phyloP scores from a whole-genome alignment of 2,888 invertebrate species.

The Tinea trinotella region DNA sequence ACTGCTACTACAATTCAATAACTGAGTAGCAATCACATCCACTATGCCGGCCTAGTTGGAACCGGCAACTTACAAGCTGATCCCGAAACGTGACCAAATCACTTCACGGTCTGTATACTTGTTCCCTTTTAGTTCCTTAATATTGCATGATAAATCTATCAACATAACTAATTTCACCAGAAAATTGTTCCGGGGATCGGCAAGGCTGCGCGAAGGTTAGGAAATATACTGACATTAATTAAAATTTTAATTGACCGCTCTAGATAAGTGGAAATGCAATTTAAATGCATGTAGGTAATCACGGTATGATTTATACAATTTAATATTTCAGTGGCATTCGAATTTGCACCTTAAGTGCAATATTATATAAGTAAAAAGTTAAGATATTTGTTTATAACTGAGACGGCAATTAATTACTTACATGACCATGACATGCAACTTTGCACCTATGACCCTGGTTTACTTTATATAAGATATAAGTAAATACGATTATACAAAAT shows the following conservation, averaged over 20 bases:
- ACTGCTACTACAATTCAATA: too few species aligned
- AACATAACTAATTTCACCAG: slow-evolving; percentile 5
- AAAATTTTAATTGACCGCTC: slow-evolving; percentile 10
- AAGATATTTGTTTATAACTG: neutral
- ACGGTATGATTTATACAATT: neutral
- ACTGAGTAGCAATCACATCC: too few species aligned
- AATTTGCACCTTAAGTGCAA: slow-evolving; percentile 2
- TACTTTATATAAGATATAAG: neutral
- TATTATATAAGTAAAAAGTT: neutral
- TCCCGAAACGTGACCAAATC: too few species aligned
- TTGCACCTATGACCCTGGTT: slow-evolving; percentile 1
- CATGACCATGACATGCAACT: slow-evolving; percentile 9
- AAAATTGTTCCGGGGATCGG: slow-evolving; percentile 27
- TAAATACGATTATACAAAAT: slow-evolving; percentile 6
- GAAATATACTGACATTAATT: slow-evolving; percentile 25
- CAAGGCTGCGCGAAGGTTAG: slow-evolving; percentile 50
- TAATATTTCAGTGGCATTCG: neutral
- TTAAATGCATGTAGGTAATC: neutral
- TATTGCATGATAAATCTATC: neutral
- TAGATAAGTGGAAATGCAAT: slow-evolving; percentile 17
- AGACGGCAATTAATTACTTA: slow-evolving; percentile 8
- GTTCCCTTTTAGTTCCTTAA: neutral
- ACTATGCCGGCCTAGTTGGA: too few species aligned
- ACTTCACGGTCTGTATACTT: too few species aligned
- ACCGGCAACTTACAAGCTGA: too few species aligned